Conservation (phyloP, 2,113 vertebrate species). For the Oceanodroma tethys region DNA sequence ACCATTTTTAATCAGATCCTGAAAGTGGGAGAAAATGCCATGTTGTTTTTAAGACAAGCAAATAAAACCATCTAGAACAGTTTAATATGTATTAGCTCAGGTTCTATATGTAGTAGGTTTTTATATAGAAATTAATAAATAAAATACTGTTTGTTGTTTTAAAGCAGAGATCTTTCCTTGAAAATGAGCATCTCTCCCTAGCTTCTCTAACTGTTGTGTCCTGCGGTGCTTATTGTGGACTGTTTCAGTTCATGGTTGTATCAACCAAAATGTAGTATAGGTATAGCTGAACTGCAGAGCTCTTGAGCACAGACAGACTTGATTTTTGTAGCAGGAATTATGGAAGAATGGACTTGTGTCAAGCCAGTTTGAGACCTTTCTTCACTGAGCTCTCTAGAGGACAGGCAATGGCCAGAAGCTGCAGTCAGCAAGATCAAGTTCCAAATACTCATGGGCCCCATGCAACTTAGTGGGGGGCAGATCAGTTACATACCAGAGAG, state of each 20-base stretch:
- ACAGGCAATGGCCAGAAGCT: neutral
- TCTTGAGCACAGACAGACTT: neutral
- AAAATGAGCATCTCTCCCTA: neutral
- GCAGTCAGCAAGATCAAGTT: neutral
- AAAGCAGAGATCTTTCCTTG: neutral
- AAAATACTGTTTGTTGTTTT: neutral
- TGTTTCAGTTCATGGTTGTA: neutral
- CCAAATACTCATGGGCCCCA: neutral
- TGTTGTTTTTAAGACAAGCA: neutral
- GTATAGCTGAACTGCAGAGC: neutral
- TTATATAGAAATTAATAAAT: neutral
- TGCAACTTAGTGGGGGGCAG: neutral
- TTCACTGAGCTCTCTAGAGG: neutral
- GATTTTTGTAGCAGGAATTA: neutral
- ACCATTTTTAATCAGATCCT: neutral
- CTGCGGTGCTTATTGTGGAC: neutral
- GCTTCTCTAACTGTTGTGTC: neutral
- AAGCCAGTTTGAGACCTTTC: neutral
- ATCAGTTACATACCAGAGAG: neutral
- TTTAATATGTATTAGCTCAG: neutral
- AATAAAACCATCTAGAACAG: neutral
- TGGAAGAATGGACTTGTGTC: neutral
- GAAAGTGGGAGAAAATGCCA: neutral
- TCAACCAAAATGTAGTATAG: neutral
- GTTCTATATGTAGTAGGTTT: neutral